phyloP scores from a whole-genome alignment of 2,113 vertebrate genomes.

The Channa argus region DNA sequence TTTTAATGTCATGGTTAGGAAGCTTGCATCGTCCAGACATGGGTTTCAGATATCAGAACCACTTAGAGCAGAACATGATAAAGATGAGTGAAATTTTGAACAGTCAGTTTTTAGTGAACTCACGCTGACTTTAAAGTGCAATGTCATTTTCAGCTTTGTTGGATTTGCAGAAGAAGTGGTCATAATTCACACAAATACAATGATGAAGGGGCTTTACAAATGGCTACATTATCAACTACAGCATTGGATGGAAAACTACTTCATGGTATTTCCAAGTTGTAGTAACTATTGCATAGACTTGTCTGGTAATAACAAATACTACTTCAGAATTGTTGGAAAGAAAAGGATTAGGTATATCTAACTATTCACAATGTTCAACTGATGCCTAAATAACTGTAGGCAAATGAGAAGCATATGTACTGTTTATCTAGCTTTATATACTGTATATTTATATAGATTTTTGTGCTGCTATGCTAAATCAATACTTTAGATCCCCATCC shows the following conservation, averaged over 20 bases:
- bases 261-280: slow-evolving; percentile 19
- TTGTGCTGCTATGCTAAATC: slow-evolving; percentile 58
- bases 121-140: slow-evolving; percentile 70
- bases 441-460: slow-evolving; percentile 2
- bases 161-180: slow-evolving; percentile 67
- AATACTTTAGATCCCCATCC: slow-evolving; percentile 34
- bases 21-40: neutral
- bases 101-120: slow-evolving; percentile 28
- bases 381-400: slow-evolving; percentile 24
- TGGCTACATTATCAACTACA: slow-evolving; percentile 38
- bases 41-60: slow-evolving; percentile 8
- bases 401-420: slow-evolving; percentile 37
- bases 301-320: slow-evolving; percentile 26
- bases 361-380: slow-evolving; percentile 15
- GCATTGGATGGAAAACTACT: slow-evolving; percentile 39
- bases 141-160: slow-evolving; percentile 58
- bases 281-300: slow-evolving; percentile 63
- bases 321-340: slow-evolving; percentile 18
- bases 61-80: neutral
- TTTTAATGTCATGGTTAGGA: neutral
- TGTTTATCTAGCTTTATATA: slow-evolving; percentile 31
- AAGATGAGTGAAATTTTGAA: slow-evolving; percentile 17
- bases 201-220: slow-evolving; percentile 15
- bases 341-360: slow-evolving; percentile 18
- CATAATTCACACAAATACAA: slow-evolving; percentile 49